Conservation (phyloP, 2,113 vertebrate genomes). For the Neomonachus schauinslandi region DNA sequence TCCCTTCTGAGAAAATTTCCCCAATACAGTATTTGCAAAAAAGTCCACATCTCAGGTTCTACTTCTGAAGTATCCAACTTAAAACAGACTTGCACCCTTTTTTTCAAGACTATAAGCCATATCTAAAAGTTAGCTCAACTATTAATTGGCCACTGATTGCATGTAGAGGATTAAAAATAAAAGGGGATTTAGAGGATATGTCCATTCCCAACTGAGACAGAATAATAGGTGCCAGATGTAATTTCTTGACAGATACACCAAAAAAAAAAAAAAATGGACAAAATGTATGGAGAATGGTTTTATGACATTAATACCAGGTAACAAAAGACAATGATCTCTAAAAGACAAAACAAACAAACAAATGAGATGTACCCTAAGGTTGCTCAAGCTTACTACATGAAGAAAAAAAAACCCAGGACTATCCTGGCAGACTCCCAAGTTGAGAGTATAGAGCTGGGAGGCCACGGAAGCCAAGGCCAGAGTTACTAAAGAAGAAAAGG, state of each 20-base stretch:
- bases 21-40: background rate
- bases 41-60: background rate
- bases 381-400: background rate
- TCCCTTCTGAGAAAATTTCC: background rate
- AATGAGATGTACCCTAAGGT: background rate
- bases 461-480: background rate
- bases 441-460: background rate
- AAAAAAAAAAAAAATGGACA: background rate
- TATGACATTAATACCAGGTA: background rate
- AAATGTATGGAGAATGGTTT: background rate
- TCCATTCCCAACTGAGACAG: background rate
- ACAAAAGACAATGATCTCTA: background rate
- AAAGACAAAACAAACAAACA: background rate
- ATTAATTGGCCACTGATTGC: background rate
- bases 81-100: background rate
- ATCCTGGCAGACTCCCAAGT: background rate
- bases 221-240: background rate
- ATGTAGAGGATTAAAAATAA: background rate
- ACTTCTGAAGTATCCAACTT: constrained; percentile 10
- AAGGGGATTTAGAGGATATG: background rate
- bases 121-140: constrained; percentile 15
- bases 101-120: background rate
- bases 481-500: background rate
- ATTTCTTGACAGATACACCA: background rate
- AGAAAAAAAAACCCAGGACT: background rate